Conservation (phyloP, 1,140 invertebrate genomes). For the Drosophila pallidifrons region DNA sequence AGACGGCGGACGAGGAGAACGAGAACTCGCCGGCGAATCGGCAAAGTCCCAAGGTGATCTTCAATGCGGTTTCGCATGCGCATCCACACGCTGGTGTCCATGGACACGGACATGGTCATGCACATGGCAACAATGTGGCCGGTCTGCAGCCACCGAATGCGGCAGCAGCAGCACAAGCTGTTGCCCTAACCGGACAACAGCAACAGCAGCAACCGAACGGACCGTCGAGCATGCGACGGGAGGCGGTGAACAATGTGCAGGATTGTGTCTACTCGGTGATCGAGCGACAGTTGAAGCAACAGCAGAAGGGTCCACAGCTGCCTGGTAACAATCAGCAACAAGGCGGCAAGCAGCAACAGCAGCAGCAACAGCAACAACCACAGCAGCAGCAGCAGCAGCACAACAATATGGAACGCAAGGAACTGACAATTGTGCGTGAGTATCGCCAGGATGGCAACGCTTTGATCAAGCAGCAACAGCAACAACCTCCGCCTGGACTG, state of each 20-base stretch:
- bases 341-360: slow-evolving; percentile 51
- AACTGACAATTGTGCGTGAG: slow-evolving; percentile 86
- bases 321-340: slow-evolving; percentile 35
- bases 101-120: slow-evolving; percentile 35
- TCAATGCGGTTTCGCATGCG: slow-evolving; percentile 50
- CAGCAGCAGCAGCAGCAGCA: slow-evolving; percentile 63
- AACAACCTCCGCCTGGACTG: slow-evolving; percentile 28
- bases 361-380: slow-evolving; percentile 83
- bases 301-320: slow-evolving; percentile 46
- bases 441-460: slow-evolving; percentile 84
- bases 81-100: slow-evolving; percentile 16
- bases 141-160: slow-evolving; percentile 59
- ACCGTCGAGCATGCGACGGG: slow-evolving; percentile 68
- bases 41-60: slow-evolving; percentile 84
- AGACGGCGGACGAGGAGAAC: slow-evolving; percentile 93
- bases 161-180: slow-evolving; percentile 15
- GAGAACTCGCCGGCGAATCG: slow-evolving; percentile 86
- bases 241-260: slow-evolving; percentile 75
- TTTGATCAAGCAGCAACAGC: slow-evolving; percentile 49
- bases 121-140: slow-evolving; percentile 51
- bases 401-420: slow-evolving; percentile 81
- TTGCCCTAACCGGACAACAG: neutral
- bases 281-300: slow-evolving; percentile 75
- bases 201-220: slow-evolving; percentile 70
- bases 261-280: slow-evolving; percentile 76